These are phyloP conservation scores for Ennomos fuscantarius DNA, from an alignment of 2,888 invertebrate species.

Conservation along the genomic window DNA sequence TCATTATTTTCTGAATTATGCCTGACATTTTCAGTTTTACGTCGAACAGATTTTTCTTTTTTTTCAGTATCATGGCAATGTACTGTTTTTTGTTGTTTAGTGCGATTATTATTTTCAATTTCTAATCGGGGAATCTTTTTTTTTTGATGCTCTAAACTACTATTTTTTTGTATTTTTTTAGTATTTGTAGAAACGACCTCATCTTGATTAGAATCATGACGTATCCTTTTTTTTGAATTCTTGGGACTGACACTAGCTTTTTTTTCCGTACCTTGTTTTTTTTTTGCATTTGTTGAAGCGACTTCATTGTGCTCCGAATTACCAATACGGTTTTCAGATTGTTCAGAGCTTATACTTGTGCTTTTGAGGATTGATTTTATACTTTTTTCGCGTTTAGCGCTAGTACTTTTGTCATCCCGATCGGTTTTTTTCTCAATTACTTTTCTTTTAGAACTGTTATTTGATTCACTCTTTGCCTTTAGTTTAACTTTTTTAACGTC, in stretches of 20 bases:
- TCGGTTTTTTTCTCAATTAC: not conserved
- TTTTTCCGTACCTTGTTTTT: too few relatives aligned
- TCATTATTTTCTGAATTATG: not conserved
- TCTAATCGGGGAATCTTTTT: not conserved
- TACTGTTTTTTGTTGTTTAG: slow-evolving; percentile 1
- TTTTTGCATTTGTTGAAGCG: too few relatives aligned
- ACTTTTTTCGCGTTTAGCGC: not conserved
- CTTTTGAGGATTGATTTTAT: not conserved
- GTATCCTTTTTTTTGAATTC: too few relatives aligned
- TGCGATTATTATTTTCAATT: not conserved
- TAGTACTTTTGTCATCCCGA: not conserved
- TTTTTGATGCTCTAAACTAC: not conserved
- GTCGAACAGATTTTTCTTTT: not conserved
- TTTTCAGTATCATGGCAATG: not conserved
- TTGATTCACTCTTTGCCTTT: not conserved
- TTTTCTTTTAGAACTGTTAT: slow-evolving; percentile 2
- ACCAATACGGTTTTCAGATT: not conserved
- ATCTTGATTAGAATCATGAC: too few relatives aligned
- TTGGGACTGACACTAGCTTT: too few relatives aligned
- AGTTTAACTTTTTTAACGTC: not conserved
- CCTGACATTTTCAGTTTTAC: not conserved
- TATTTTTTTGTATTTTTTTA: not conserved
- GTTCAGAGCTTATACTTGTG: not conserved
- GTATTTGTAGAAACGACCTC: not conserved
- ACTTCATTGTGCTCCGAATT: too few relatives aligned